Percentiles rank a stretch among this genome's conserved stretches.
phyloP scores from a whole-genome alignment of 2,113 vertebrate genomes.

The Amia ocellicauda region DNA sequence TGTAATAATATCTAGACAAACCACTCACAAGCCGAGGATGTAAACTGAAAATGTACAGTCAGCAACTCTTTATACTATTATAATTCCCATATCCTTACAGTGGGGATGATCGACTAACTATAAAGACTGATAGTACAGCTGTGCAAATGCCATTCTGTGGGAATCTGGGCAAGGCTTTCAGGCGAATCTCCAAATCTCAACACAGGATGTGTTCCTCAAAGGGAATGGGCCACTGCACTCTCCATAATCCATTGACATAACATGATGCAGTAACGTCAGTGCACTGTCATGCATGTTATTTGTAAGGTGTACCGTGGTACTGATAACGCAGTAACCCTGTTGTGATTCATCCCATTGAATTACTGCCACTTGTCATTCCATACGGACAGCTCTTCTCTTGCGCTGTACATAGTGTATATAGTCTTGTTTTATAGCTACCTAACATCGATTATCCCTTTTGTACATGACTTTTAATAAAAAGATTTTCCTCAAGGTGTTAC shows the following conservation, averaged over 20 bases:
- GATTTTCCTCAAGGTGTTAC: slow-evolving; percentile 43
- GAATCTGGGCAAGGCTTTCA: not conserved
- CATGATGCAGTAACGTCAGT: not conserved
- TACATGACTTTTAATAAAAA: slow-evolving; percentile 66
- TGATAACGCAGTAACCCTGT: not conserved
- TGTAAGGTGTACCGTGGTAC: not conserved
- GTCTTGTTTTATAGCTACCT: slow-evolving; percentile 57
- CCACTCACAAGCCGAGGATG: too few species aligned
- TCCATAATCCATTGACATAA: not conserved
- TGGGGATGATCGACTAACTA: too few species aligned
- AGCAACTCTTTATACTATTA: too few species aligned
- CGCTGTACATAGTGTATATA: slow-evolving; percentile 53
- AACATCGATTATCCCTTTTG: slow-evolving; percentile 59
- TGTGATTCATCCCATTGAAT: not conserved
- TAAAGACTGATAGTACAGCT: not conserved
- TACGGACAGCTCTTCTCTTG: slow-evolving; percentile 10
- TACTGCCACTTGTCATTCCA: not conserved
- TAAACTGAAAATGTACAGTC: too few species aligned
- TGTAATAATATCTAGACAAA: too few species aligned
- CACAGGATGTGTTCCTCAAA: not conserved
- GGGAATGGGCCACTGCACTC: not conserved
- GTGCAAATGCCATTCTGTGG: not conserved
- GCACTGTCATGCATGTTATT: slow-evolving; percentile 8
- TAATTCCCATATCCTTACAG: too few species aligned
- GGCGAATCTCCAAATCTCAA: not conserved